These are phyloP conservation scores for Apotomis turbidana DNA, from an alignment of 2,888 invertebrate genomes.

Conservation along the genomic window DNA sequence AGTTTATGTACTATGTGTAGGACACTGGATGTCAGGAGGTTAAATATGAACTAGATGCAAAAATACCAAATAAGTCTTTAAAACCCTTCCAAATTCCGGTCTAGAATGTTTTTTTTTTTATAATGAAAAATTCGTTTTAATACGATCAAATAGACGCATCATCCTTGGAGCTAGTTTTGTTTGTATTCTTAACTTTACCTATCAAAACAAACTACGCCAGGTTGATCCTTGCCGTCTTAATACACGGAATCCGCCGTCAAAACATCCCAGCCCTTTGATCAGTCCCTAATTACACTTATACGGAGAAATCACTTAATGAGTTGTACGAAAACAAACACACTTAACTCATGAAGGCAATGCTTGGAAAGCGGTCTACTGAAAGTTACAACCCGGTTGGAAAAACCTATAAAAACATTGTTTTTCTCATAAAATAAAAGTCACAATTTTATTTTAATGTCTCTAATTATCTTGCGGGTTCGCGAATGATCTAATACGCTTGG, in stretches of 20 bases:
- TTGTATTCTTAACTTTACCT: constrained; percentile 30
- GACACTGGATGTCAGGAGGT: too few species aligned
- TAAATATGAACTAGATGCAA: too few species aligned
- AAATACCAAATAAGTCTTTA: too few species aligned
- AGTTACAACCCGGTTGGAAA: constrained; percentile 20
- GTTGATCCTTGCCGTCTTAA: constrained; percentile 46
- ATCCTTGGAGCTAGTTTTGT: constrained; percentile 12
- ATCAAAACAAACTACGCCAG: constrained; percentile 32
- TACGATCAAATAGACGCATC: constrained; percentile 5
- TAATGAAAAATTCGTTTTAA: not conserved
- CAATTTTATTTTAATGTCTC: not conserved
- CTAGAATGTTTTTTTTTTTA: not conserved
- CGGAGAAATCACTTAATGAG: constrained; percentile 77
- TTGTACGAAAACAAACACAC: constrained; percentile 60
- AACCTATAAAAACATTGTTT: not conserved
- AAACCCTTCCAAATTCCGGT: not conserved
- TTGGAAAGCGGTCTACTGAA: constrained; percentile 12
- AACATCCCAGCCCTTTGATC: constrained; percentile 77
- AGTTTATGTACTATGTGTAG: too few species aligned
- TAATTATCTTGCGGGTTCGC: constrained; percentile 4
- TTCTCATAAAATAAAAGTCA: not conserved
- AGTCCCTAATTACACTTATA: constrained; percentile 65
- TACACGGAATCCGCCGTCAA: constrained; percentile 63
- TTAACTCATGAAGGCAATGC: constrained; percentile 35
- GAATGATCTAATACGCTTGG: not conserved